phyloP scores from a whole-genome alignment of 1,140 invertebrate genomes.

The Dinoponera quadriceps region DNA sequence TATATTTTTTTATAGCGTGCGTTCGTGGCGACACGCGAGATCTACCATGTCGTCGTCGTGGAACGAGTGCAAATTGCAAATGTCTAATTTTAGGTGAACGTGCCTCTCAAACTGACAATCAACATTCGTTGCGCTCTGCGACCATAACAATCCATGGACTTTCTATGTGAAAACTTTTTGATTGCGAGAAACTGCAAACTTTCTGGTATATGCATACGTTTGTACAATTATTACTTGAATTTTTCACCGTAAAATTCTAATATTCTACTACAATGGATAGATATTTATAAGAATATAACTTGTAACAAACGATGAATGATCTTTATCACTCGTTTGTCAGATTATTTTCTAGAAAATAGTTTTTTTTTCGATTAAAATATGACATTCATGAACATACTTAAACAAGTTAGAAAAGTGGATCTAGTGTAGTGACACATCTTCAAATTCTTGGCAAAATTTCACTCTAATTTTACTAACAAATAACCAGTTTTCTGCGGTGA shows the following conservation, averaged over 20 bases:
- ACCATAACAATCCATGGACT: neutral
- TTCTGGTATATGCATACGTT: neutral
- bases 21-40: neutral
- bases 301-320: no score
- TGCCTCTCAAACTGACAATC: neutral
- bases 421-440: neutral
- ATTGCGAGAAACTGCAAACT: neutral
- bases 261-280: no score
- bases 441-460: neutral
- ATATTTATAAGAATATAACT: no score
- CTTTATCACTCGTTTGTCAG: no score
- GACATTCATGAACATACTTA: neutral
- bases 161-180: neutral
- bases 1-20: constrained; percentile 24
- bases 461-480: neutral
- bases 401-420: neutral
- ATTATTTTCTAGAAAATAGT: neutral
- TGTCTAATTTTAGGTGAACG: neutral
- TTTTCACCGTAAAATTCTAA: neutral
- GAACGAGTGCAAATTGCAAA: constrained; percentile 8
- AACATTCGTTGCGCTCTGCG: neutral
- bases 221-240: neutral
- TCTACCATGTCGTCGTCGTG: constrained; percentile 13
- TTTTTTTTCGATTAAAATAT: constrained; percentile 1
- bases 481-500: neutral